These are phyloP conservation scores for Escarpia spicata DNA, from an alignment of 2,888 invertebrate species.

Conservation along the genomic window DNA sequence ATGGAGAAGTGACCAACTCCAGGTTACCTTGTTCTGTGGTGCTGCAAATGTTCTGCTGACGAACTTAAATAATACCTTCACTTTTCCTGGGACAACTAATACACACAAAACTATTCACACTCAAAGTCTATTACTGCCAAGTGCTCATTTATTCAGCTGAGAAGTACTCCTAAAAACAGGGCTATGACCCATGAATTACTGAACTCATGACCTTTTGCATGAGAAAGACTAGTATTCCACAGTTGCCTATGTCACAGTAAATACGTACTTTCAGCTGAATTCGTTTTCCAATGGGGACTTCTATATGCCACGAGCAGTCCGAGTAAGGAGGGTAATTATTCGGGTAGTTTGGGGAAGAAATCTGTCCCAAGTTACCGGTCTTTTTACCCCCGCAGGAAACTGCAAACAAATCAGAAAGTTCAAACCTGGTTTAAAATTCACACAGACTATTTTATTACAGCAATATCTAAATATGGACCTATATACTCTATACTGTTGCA, in stretches of 20 bases:
- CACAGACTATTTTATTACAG: not conserved
- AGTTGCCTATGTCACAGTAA: not conserved
- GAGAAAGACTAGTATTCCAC: not conserved
- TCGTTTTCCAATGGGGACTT: not conserved
- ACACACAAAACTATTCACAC: too few species aligned
- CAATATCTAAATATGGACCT: not conserved
- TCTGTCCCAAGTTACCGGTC: not conserved
- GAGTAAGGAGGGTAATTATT: not conserved
- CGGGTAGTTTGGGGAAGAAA: not conserved
- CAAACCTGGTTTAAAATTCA: not conserved
- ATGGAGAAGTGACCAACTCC: not conserved
- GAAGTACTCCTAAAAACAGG: not conserved
- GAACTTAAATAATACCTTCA: not conserved
- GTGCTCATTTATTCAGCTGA: not conserved
- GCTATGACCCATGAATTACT: not conserved
- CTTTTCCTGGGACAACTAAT: not conserved
- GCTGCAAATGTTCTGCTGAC: not conserved
- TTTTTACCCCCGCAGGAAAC: constrained; percentile 1
- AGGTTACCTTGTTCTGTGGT: not conserved
- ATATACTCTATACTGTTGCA: not conserved
- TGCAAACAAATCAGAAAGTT: not conserved
- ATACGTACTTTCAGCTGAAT: not conserved
- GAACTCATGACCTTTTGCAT: not conserved
- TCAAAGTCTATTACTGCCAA: not conserved
- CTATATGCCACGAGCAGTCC: constrained; percentile 1